Evolutionary conservation across 2,888 invertebrate genomes (phyloP), one percentile per base, ranked within the genome.

Genomic region (Entomobrya proxima): DNA sequence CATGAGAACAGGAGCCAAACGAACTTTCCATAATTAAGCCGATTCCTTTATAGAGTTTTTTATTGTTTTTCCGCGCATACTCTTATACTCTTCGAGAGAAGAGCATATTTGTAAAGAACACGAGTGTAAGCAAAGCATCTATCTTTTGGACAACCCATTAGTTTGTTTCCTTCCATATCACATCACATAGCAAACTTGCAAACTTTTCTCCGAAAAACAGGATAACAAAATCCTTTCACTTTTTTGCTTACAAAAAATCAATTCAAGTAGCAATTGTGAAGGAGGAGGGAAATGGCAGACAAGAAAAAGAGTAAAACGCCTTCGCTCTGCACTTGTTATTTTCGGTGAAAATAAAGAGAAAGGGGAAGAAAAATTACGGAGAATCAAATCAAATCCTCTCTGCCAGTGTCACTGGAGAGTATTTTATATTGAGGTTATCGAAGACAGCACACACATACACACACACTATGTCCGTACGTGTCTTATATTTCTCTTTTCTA

Each of bases 11-110:
- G 61, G 35, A 35, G 37, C n/a, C 64, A 74, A 35, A 78, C 18
- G 44, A 40, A 58, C 44, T 76, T 83, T 83, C 83, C 83, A 83
- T 83, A 83, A 77, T 83, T 83, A 69, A 77, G 83, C 83, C 77
- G 83, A 67, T 81, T 55, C 30, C 55, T 75, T 21, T n/a, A n/a
- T n/a, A 69, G 15, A 44, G 32, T 13, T 69, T 47, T 69, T 64
- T 58, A 58, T 58, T 58, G 58, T 58, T 58, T 58, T 11, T 35
- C 13, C 64, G 67, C 13, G 9, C 24, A 64, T 18, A 64, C 64
- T 64, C 32, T n/a, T 37, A 67, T 7, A 40, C n/a, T n/a, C n/a
- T n/a, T n/a, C n/a, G n/a, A n/a, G n/a, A n/a, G n/a, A n/a, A n/a
- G n/a, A n/a, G n/a, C n/a, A n/a, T n/a, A n/a, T n/a, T n/a, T n/a